These are phyloP conservation scores for Astreopora myriophthalma DNA, from an alignment of 64 coral and sea anemone genomes.

Conservation along the genomic window DNA sequence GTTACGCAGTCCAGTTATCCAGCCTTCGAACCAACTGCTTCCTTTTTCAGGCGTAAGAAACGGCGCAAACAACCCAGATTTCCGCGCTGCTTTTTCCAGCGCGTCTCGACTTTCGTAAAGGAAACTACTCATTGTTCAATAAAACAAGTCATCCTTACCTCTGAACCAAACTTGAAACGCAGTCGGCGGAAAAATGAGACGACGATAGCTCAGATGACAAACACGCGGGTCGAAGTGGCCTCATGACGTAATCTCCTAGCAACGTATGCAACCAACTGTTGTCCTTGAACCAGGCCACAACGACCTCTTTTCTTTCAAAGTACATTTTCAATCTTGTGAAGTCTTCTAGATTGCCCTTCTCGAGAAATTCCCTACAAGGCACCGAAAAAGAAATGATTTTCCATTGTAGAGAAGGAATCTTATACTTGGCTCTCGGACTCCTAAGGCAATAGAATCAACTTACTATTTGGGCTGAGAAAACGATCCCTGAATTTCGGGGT, in stretches of 20 bases:
- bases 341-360: conserved; percentile 88
- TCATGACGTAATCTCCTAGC: conserved; percentile 85
- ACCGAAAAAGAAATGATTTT: neutral
- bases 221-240: conserved; percentile 86
- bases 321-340: conserved; percentile 88
- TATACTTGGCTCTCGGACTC: too few species aligned
- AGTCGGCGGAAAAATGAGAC: conserved; percentile 87
- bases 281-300: conserved; percentile 98
- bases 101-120: too few species aligned
- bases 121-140: too few species aligned
- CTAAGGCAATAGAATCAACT: too few species aligned
- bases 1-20: too few species aligned
- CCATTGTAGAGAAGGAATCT: neutral
- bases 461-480: too few species aligned
- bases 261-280: conserved; percentile 94
- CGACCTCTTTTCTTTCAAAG: conserved; percentile 97
- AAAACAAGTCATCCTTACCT: conserved; percentile 57
- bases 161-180: conserved; percentile 91
- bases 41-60: neutral
- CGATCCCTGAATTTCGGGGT: too few species aligned
- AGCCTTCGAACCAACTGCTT: too few species aligned
- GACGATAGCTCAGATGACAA: conserved; percentile 88
- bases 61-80: neutral
- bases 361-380: conserved; percentile 85
- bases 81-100: too few species aligned